A percentile compares a stretch with the other conserved stretches of the same genome.
Conservation (phyloP, 92 coral and sea anemone genomes). For the Pocillopora meandrina region DNA sequence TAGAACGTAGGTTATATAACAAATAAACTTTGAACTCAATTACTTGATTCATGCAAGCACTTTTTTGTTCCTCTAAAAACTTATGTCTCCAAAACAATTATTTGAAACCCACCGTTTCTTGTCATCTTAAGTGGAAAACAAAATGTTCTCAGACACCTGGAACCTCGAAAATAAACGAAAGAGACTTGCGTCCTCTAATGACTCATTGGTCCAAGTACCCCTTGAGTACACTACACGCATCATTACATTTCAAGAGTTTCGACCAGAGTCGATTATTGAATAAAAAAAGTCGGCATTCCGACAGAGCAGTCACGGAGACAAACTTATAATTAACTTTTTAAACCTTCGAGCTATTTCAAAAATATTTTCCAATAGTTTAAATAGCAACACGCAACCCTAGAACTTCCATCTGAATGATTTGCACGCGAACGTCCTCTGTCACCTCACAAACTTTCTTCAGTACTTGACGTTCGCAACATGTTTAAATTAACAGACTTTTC, state of each 20-base stretch:
- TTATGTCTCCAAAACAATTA: constrained; percentile 3
- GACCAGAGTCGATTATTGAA: constrained; percentile 11
- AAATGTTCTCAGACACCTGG: constrained; percentile 11
- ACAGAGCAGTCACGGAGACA: constrained; percentile 2
- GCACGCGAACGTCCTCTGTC: not conserved
- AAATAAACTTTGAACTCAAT: constrained; percentile 12
- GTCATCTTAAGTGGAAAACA: constrained; percentile 27
- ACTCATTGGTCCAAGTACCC: constrained; percentile 1
- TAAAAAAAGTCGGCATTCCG: constrained; percentile 9
- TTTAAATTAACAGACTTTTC: too few relatives aligned
- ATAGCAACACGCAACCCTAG: constrained; percentile 33
- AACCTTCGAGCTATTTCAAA: constrained; percentile 3
- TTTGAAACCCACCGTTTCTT: constrained; percentile 1
- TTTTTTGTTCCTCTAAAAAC: constrained; percentile 1
- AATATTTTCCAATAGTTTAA: constrained; percentile 2
- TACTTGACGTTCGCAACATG: too few relatives aligned
- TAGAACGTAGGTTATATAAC: not conserved
- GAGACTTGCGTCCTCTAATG: not conserved
- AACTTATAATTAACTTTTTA: constrained; percentile 2
- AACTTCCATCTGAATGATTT: not conserved
- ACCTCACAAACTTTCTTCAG: not conserved
- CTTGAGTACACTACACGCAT: constrained; percentile 3
- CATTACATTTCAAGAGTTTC: constrained; percentile 31
- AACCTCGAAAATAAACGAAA: not conserved
- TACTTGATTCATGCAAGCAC: constrained; percentile 26